Conservation (phyloP, 2,888 invertebrate genomes). For the Gandaritis pyraliata region DNA sequence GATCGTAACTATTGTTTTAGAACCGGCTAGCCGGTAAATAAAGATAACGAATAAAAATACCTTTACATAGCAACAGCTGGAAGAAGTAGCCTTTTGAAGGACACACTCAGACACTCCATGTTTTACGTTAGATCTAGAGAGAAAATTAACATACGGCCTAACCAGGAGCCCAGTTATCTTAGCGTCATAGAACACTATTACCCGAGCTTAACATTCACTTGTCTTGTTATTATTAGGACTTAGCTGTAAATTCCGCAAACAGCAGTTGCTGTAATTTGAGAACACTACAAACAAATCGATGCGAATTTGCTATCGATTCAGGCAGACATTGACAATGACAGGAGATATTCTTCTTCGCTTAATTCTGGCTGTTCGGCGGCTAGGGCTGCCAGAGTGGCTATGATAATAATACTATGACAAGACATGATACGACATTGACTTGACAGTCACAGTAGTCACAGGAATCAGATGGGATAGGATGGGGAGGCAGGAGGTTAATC, state of each 20-base stretch:
- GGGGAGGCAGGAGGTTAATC: too few relatives aligned
- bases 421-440: too few relatives aligned
- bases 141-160: conserved; percentile 22
- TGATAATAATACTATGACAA: too few relatives aligned
- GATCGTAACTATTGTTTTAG: neutral
- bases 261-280: conserved; percentile 14
- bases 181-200: too few relatives aligned
- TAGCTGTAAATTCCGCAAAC: neutral
- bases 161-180: conserved; percentile 1
- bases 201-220: conserved; percentile 12
- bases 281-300: neutral
- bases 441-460: too few relatives aligned
- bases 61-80: conserved; percentile 77
- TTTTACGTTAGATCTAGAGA: conserved; percentile 43
- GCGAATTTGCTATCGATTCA: neutral
- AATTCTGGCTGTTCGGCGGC: too few relatives aligned
- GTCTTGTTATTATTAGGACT: neutral
- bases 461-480: too few relatives aligned
- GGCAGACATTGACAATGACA: neutral
- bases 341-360: too few relatives aligned
- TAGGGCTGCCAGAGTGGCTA: too few relatives aligned
- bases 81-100: conserved; percentile 46
- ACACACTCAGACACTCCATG: conserved; percentile 52
- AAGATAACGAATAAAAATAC: conserved; percentile 46
- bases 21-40: conserved; percentile 24